Evolutionary conservation across 53 echinoderm and acorn worm genomes (phyloP).

Genomic region (Stichopus horrens): DNA sequence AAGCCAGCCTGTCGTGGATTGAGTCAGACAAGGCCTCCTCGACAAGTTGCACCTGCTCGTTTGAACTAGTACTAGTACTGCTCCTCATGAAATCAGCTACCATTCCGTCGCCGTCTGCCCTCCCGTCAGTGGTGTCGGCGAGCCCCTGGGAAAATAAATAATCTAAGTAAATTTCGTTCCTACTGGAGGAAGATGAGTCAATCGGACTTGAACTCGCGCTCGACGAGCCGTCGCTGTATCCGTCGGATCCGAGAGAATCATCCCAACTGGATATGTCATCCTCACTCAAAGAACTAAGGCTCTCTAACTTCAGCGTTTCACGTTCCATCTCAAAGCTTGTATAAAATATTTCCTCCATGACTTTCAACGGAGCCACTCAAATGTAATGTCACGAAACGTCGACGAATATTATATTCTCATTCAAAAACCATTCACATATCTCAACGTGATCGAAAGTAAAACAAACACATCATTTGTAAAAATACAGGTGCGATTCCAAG

Average conservation of each 20-base stretch:
- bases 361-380: neutral
- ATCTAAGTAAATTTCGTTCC: conserved; percentile 85
- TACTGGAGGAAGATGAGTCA: conserved; percentile 37
- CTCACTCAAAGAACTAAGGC: conserved; percentile 79
- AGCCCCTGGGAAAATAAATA: conserved; percentile 95
- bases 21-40: neutral
- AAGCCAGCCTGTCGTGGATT: neutral
- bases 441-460: neutral
- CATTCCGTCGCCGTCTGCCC: conserved; percentile 33
- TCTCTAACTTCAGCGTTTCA: conserved; percentile 91
- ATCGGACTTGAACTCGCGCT: conserved; percentile 66
- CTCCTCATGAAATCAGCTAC: conserved; percentile 18
- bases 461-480: neutral
- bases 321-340: conserved; percentile 92
- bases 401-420: neutral
- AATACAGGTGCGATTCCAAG: too few relatives aligned
- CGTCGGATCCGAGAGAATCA: conserved; percentile 62
- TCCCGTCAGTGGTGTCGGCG: conserved; percentile 65
- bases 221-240: conserved; percentile 63
- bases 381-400: neutral
- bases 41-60: neutral
- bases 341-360: conserved; percentile 88
- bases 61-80: conserved; percentile 8
- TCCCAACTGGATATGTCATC: conserved; percentile 67
- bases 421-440: neutral